Evolutionary conservation across 2,888 invertebrate species (phyloP).

Genomic region (Lasioglossum leucozonium): DNA sequence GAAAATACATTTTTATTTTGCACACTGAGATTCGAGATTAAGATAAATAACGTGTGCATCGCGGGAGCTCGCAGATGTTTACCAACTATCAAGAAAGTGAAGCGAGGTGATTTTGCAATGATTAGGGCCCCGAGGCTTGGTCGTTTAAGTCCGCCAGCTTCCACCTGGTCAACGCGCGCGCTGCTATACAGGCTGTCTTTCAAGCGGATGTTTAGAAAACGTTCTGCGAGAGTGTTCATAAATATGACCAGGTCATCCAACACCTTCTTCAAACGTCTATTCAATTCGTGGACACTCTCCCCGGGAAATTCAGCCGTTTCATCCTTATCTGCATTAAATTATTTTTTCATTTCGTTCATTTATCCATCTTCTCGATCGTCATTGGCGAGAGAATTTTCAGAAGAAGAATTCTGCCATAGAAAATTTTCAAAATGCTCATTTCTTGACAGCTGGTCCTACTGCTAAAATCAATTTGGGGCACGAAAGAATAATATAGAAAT

Average conservation of each 20-base stretch:
- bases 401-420: no score
- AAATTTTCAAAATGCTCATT: not conserved
- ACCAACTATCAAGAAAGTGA: slow-evolving; percentile 7
- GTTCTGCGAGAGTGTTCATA: slow-evolving; percentile 1
- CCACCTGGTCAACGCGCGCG: not conserved
- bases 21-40: not conserved
- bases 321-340: not conserved
- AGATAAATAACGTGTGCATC: not conserved
- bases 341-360: not conserved
- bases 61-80: not conserved
- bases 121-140: slow-evolving; percentile 9
- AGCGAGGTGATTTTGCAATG: slow-evolving; percentile 21
- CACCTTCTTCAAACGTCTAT: not conserved
- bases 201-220: slow-evolving; percentile 15
- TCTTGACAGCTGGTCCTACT: not conserved
- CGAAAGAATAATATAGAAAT: slow-evolving; percentile 37
- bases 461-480: not conserved
- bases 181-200: slow-evolving; percentile 15
- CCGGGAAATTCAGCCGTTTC: not conserved
- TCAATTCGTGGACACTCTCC: not conserved
- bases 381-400: not conserved
- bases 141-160: not conserved
- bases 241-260: slow-evolving; percentile 4
- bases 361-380: not conserved
- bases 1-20: no score